Percentiles rank a stretch among this genome's conserved stretches.
These are phyloP conservation scores for Neolamprologus devosi DNA, from an alignment of 2,113 vertebrate genomes.

Conservation along the genomic window DNA sequence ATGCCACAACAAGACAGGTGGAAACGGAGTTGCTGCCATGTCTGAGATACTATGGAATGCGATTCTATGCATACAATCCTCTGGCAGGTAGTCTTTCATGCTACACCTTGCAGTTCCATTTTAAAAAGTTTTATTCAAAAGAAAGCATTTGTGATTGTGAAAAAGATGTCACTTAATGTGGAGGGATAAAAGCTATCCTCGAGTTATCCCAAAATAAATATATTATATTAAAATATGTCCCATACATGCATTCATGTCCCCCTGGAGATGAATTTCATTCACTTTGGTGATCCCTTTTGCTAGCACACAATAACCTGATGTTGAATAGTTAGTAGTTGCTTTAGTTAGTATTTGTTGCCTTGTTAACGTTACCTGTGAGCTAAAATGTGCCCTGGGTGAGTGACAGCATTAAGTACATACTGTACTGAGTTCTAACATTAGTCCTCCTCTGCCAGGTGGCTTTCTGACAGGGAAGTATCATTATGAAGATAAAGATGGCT, in stretches of 20 bases:
- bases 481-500: background rate
- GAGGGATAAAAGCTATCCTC: background rate
- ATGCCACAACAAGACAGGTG: slow-evolving; percentile 88
- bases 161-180: background rate
- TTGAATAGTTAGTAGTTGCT: background rate
- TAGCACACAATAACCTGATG: background rate
- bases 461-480: background rate
- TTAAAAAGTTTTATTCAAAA: background rate
- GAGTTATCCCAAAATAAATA: background rate
- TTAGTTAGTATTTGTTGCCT: background rate
- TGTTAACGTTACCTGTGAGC: background rate
- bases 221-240: background rate
- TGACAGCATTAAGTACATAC: background rate
- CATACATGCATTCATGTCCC: background rate
- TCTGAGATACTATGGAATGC: slow-evolving; percentile 76
- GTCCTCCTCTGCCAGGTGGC: background rate
- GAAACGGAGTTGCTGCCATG: slow-evolving; percentile 87
- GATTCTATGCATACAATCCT: slow-evolving; percentile 93
- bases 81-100: slow-evolving; percentile 76
- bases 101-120: background rate
- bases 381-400: background rate
- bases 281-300: background rate
- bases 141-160: background rate
- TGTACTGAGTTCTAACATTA: background rate
- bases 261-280: background rate